phyloP scores from a whole-genome alignment of 2,797 vertebrate species.

The Poliocrania exsul region DNA sequence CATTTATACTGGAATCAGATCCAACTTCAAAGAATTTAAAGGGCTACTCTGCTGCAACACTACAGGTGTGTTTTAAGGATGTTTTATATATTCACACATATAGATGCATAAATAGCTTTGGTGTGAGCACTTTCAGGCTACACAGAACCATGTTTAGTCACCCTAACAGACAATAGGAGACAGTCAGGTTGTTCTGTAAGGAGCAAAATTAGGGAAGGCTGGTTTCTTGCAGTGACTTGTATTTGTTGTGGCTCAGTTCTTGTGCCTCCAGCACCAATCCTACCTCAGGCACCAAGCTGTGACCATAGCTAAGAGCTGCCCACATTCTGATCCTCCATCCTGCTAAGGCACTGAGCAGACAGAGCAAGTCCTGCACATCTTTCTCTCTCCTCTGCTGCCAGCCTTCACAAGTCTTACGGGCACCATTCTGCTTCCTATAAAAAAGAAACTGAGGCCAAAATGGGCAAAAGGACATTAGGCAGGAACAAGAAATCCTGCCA shows the following conservation, averaged over 20 bases:
- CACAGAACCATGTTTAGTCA: neutral
- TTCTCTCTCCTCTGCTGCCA: neutral
- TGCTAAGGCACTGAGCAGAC: rapidly evolving
- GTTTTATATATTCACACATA: neutral
- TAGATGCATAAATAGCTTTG: neutral
- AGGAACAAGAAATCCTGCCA: neutral
- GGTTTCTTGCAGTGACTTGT: neutral
- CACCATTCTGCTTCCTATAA: neutral
- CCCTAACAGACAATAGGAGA: neutral
- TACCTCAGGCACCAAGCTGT: neutral
- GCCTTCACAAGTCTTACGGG: neutral
- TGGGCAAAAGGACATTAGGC: neutral
- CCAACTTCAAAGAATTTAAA: neutral
- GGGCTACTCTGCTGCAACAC: neutral
- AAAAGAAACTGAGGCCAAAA: neutral
- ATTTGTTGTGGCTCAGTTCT: neutral
- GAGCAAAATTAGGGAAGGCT: neutral
- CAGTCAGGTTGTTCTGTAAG: neutral
- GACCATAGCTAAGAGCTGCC: neutral
- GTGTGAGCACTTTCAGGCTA: neutral
- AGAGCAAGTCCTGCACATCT: neutral
- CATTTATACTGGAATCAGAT: neutral
- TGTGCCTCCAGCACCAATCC: neutral
- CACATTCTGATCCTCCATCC: rapidly evolving
- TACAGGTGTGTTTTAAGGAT: neutral